phyloP scores from a whole-genome alignment of 2,113 vertebrate genomes.

The Pangasianodon gigas region DNA sequence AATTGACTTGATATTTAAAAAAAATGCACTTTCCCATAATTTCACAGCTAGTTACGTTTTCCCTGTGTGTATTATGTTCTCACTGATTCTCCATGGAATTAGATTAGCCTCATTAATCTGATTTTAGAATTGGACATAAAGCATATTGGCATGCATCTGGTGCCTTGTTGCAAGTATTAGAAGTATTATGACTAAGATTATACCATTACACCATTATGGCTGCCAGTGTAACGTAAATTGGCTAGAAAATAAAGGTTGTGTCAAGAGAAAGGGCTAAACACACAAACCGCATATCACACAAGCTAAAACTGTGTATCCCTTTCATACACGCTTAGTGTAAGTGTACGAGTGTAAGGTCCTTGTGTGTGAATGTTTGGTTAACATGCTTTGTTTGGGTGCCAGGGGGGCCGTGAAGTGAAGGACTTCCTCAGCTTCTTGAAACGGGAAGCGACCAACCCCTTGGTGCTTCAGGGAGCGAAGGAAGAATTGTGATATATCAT shows the following conservation, averaged over 20 bases:
- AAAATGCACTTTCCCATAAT: not conserved
- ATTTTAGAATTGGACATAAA: not conserved
- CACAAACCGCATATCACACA: too few relatives aligned
- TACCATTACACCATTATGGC: not conserved
- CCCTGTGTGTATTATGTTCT: not conserved
- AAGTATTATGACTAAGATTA: not conserved
- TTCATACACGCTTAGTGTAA: not conserved
- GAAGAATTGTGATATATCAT: slow-evolving; percentile 66
- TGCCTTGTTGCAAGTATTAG: not conserved
- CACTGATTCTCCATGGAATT: not conserved
- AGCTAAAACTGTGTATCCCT: not conserved
- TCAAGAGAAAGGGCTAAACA: not conserved
- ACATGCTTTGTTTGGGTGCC: slow-evolving; percentile 11
- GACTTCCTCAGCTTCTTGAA: slow-evolving; percentile 73
- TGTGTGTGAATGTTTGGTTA: not conserved
- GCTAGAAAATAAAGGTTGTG: not conserved
- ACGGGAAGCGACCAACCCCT: slow-evolving; percentile 56
- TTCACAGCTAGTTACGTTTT: not conserved
- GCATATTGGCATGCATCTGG: not conserved
- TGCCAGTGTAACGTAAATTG: too few relatives aligned
- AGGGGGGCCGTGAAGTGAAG: slow-evolving; percentile 71
- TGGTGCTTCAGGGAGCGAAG: slow-evolving; percentile 35
- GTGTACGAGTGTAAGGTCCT: not conserved
- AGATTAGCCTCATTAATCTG: not conserved
- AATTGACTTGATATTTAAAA: not conserved